These are phyloP conservation scores for Cochlearius cochlearius DNA, from an alignment of 2,113 vertebrate genomes.

Conservation along the genomic window DNA sequence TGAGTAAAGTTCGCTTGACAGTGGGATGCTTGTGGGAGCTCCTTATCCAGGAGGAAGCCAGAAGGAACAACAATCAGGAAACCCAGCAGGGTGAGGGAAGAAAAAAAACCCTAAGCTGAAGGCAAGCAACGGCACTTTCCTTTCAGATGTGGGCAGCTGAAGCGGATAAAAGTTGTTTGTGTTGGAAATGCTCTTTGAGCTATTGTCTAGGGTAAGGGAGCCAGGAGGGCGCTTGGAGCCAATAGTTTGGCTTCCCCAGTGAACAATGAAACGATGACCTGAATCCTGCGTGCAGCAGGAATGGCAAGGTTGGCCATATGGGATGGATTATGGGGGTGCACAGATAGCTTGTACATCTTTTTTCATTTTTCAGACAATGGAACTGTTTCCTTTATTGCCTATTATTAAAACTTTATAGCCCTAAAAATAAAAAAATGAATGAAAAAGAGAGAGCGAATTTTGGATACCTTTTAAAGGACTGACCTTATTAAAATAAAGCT, in stretches of 20 bases:
- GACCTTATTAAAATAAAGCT: slow-evolving; percentile 34
- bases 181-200: slow-evolving; percentile 6
- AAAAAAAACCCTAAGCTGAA: not conserved
- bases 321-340: slow-evolving; percentile 75
- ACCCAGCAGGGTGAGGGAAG: not conserved
- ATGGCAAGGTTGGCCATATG: slow-evolving; percentile 70
- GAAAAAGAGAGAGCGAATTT: slow-evolving; percentile 57
- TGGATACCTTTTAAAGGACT: slow-evolving; percentile 49
- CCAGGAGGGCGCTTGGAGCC: not conserved
- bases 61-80: not conserved
- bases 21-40: not conserved
- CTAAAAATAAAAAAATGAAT: slow-evolving; percentile 77
- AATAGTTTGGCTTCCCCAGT: not conserved
- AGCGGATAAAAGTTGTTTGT: not conserved
- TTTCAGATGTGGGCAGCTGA: slow-evolving; percentile 37
- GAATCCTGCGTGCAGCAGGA: not conserved
- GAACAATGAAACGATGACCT: slow-evolving; percentile 17
- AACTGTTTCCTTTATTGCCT: slow-evolving; percentile 82
- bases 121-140: not conserved
- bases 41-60: not conserved
- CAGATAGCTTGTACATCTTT: slow-evolving; percentile 82
- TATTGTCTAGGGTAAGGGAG: not conserved
- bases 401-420: slow-evolving; percentile 81
- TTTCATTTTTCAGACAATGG: slow-evolving; percentile 85
- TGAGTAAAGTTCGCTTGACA: slow-evolving; percentile 12